A percentile compares a stretch with the other conserved stretches of the same genome.
These are phyloP conservation scores for Eretmochelys imbricata DNA, from an alignment of 2,113 vertebrate species.

Conservation along the genomic window DNA sequence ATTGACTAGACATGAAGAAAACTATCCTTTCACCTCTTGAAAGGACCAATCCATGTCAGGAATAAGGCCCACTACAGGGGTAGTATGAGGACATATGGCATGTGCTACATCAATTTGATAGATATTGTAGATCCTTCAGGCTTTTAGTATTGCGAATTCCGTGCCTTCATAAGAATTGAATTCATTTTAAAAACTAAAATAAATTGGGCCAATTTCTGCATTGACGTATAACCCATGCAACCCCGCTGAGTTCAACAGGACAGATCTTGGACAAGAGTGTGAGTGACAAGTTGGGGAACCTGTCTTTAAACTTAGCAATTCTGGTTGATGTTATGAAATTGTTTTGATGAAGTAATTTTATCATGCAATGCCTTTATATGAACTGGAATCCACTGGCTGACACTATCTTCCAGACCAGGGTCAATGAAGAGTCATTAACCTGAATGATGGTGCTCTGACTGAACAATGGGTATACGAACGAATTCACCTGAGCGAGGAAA, in stretches of 20 bases:
- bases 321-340: background rate
- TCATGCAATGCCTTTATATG: background rate
- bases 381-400: background rate
- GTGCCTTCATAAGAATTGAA: background rate
- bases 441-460: background rate
- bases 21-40: background rate
- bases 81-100: background rate
- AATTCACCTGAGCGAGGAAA: background rate
- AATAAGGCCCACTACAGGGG: background rate
- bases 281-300: background rate
- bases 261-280: background rate
- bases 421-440: background rate
- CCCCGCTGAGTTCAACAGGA: background rate
- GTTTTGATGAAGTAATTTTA: background rate
- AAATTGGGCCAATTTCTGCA: fast-evolving
- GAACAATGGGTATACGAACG: background rate
- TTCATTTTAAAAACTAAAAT: background rate
- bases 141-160: background rate
- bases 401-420: background rate
- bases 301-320: background rate
- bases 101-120: background rate
- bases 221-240: background rate
- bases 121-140: background rate
- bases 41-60: background rate
- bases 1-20: background rate